These are phyloP conservation scores for Delphinus delphis DNA, from an alignment of 2,113 vertebrate genomes.

Conservation along the genomic window DNA sequence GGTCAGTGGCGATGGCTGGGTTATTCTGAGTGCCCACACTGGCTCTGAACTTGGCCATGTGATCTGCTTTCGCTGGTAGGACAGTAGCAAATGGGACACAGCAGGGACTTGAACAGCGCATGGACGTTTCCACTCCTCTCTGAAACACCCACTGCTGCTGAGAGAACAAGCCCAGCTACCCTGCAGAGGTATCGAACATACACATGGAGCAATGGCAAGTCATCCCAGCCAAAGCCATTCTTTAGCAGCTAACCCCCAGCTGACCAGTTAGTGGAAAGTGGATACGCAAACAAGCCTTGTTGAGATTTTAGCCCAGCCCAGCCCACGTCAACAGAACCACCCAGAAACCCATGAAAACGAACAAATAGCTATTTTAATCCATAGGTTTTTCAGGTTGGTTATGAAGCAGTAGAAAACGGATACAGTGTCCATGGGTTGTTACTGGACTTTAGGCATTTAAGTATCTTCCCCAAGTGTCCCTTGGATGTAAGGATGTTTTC, in stretches of 20 bases:
- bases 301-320: not conserved
- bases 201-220: not conserved
- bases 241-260: rapidly evolving
- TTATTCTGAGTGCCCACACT: not conserved
- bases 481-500: not conserved
- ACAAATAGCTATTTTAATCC: not conserved
- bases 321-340: not conserved
- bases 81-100: not conserved
- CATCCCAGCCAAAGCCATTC: not conserved
- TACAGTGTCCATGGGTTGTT: not conserved
- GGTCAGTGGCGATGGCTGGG: not conserved
- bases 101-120: not conserved
- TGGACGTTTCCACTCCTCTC: not conserved
- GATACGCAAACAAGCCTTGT: not conserved
- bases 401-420: not conserved
- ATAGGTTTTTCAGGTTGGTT: not conserved
- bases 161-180: not conserved
- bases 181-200: not conserved
- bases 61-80: not conserved
- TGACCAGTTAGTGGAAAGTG: not conserved
- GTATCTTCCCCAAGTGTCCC: not conserved
- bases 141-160: not conserved
- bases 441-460: not conserved
- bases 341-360: not conserved
- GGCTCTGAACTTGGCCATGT: not conserved